These are phyloP conservation scores for Gerris buenoi DNA, from an alignment of 1,140 invertebrate genomes.

Conservation along the genomic window DNA sequence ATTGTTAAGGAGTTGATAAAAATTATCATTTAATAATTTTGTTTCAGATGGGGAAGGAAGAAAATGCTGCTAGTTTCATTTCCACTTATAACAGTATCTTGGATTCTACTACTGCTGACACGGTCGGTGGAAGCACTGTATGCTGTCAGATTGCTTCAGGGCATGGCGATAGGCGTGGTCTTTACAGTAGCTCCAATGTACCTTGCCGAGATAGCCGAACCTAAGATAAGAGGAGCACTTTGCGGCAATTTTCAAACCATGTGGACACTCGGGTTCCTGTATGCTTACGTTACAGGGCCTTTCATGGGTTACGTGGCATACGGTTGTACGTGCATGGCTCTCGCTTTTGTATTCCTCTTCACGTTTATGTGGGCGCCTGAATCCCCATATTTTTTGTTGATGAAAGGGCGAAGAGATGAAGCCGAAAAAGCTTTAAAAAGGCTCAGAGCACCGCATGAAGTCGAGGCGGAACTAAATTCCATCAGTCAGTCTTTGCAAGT, in stretches of 20 bases:
- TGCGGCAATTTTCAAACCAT: constrained; percentile 11
- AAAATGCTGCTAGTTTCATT: constrained; percentile 52
- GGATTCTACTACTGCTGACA: constrained; percentile 39
- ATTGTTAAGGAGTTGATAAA: no score
- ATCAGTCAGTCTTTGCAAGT: constrained; percentile 14
- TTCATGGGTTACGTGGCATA: constrained; percentile 48
- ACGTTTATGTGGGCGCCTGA: constrained; percentile 52
- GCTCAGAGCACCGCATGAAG: constrained; percentile 15
- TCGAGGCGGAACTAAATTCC: constrained; percentile 15
- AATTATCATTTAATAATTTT: background rate
- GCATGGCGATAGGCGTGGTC: constrained; percentile 52
- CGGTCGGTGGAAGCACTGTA: constrained; percentile 36
- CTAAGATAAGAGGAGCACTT: constrained; percentile 19
- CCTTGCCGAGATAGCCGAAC: constrained; percentile 55
- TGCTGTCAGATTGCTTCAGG: constrained; percentile 29
- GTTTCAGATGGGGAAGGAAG: constrained; percentile 15
- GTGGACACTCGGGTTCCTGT: constrained; percentile 57
- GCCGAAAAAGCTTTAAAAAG: constrained; percentile 16
- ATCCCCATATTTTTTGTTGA: constrained; percentile 20
- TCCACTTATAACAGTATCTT: constrained; percentile 48
- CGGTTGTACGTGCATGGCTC: constrained; percentile 42
- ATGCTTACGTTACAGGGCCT: constrained; percentile 58
- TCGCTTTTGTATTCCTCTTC: constrained; percentile 41
- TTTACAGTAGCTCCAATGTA: constrained; percentile 70
- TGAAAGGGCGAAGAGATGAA: constrained; percentile 9